Conservation (phyloP, 2,797 vertebrate species). For the Muraenolepis orangiensis region DNA sequence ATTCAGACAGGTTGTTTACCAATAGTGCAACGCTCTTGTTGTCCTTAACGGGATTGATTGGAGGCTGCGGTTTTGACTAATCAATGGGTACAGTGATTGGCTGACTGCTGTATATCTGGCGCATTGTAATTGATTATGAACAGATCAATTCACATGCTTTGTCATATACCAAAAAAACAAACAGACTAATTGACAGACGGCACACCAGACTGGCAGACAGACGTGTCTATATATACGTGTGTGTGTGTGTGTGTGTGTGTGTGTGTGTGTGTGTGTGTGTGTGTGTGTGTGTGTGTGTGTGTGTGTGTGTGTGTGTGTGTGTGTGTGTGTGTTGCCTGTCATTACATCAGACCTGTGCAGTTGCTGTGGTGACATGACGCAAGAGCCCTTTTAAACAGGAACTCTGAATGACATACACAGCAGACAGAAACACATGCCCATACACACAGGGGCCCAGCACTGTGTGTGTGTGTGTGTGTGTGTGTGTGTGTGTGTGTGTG, state of each 20-base stretch:
- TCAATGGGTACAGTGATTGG: neutral
- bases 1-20: neutral
- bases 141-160: neutral
- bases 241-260: slow-evolving; percentile 21
- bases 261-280: slow-evolving; percentile 17
- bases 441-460: neutral
- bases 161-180: neutral
- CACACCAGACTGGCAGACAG: slow-evolving; percentile 12
- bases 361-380: slow-evolving; percentile 43
- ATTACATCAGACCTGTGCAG: slow-evolving; percentile 49
- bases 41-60: neutral
- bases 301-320: slow-evolving; percentile 13
- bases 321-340: slow-evolving; percentile 29
- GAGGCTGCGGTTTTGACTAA: neutral
- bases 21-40: neutral
- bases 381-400: slow-evolving; percentile 34
- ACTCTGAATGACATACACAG: slow-evolving; percentile 14
- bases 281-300: slow-evolving; percentile 16
- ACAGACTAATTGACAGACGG: slow-evolving; percentile 17
- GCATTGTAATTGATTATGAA: neutral
- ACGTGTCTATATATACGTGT: neutral
- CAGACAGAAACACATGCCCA: neutral
- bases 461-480: neutral
- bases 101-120: neutral
- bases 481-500: neutral